Evolutionary conservation across 2,113 vertebrate species (phyloP).

Genomic region (Nymphicus hollandicus): DNA sequence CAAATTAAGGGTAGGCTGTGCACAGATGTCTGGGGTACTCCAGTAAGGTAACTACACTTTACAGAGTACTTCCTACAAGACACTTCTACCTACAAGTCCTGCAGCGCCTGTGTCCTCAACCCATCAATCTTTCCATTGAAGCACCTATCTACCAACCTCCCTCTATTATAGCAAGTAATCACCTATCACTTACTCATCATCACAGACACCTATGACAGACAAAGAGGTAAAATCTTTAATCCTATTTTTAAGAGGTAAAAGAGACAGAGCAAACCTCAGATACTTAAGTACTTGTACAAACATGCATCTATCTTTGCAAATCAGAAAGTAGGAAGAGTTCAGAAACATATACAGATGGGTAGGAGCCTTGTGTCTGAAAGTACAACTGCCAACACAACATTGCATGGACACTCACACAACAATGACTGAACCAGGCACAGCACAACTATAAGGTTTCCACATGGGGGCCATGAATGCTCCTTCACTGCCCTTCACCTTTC

Average conservation of each 20-base stretch:
- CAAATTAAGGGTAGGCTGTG: not conserved
- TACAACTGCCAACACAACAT: rapidly evolving
- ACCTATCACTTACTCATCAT: not conserved
- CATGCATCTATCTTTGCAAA: not conserved
- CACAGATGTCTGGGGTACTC: not conserved
- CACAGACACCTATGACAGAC: not conserved
- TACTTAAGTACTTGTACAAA: no score
- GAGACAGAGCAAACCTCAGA: not conserved
- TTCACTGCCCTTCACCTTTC: not conserved
- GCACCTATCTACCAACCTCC: no score
- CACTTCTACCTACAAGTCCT: not conserved
- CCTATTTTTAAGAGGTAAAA: not conserved
- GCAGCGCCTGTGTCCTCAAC: not conserved
- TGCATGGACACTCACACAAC: rapidly evolving
- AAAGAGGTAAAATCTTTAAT: no score
- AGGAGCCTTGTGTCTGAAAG: not conserved
- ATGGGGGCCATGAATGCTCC: not conserved
- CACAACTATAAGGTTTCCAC: not conserved
- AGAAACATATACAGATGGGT: not conserved
- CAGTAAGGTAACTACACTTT: not conserved
- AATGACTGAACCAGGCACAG: not conserved
- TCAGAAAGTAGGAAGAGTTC: not conserved
- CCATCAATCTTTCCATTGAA: not conserved
- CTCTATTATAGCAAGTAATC: not conserved
- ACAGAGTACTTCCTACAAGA: not conserved